These are phyloP conservation scores for Dermolepida albohirtum DNA, from an alignment of 2,888 invertebrate genomes.

Conservation along the genomic window DNA sequence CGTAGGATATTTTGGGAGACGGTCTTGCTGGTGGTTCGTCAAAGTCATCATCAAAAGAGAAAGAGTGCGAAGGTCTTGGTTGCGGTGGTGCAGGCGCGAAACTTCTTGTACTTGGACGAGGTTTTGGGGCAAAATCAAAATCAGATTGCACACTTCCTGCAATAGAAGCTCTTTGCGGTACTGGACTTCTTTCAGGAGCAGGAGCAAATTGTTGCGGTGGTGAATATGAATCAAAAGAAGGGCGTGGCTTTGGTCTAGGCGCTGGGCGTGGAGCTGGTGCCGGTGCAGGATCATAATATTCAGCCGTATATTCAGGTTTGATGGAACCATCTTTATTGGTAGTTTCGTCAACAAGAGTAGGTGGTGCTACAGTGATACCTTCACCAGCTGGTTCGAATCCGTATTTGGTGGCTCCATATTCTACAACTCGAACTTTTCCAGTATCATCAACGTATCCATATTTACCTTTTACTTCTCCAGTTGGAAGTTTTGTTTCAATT, in stretches of 20 bases:
- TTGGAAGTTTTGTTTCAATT: conserved; percentile 85
- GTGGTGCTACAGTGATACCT: conserved; percentile 83
- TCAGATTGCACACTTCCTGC: conserved; percentile 17
- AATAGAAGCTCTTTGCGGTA: conserved; percentile 40
- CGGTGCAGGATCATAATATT: conserved; percentile 56
- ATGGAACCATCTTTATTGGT: conserved; percentile 63
- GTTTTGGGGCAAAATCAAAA: conserved; percentile 42
- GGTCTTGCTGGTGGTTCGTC: conserved; percentile 56
- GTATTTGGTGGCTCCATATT: conserved; percentile 89
- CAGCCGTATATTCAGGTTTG: conserved; percentile 64
- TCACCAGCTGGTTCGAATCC: conserved; percentile 90
- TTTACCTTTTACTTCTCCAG: conserved; percentile 89
- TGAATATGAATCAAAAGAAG: conserved; percentile 49
- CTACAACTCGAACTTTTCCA: conserved; percentile 84
- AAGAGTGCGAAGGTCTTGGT: conserved; percentile 57
- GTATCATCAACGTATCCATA: conserved; percentile 90
- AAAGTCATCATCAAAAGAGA: conserved; percentile 57
- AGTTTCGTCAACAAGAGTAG: conserved; percentile 72
- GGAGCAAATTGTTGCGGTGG: conserved; percentile 49
- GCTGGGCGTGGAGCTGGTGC: conserved; percentile 49
- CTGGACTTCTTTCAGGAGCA: conserved; percentile 45
- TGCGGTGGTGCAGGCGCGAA: conserved; percentile 53
- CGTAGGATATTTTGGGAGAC: conserved; percentile 54
- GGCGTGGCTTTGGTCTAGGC: conserved; percentile 52
- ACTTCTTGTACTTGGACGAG: conserved; percentile 49